Evolutionary conservation across 1,140 invertebrate species (phyloP), one percentile per base, ranked within the genome.

Genomic region (Bilobella aurantiaca): DNA sequence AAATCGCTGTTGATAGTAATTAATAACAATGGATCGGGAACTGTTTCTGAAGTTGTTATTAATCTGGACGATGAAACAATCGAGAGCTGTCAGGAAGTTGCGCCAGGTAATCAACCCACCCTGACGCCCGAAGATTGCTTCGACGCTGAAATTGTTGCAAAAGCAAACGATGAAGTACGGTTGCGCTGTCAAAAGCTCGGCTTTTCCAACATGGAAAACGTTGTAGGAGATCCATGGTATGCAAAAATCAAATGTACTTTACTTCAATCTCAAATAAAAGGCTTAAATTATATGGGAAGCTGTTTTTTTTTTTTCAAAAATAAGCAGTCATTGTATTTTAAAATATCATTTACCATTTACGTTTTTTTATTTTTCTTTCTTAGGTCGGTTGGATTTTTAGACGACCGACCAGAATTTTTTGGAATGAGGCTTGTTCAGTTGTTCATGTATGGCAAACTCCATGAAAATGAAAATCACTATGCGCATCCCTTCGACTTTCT

Each of bases 401-500:
- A 53, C 27, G 62, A 14, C 0, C 64, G 68, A 25, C 56, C 58
- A 25, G 70, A 72, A 57, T 69, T 72, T 28, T 65, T 67, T 57
- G 63, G 60, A 23, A 69, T 59, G 32, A 46, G 71, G 2, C 28
- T 73, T 3, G 68, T 73, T 5, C 68, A 69, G 30, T 37, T 73
- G 2, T 73, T 73, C 61, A 73, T 73, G 71, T 73, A 73, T 29
- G 56, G 42, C 3, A 31, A 68, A 8, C 56, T 64, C 23, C 69
- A 68, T 65, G 49, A 47, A 31, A 67, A 58, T 12, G 71, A 73
- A 37, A 73, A 73, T 56, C 71, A 73, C 46, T 73, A 73, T 62
- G 71, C 71, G 2, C 71, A 73, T 61, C 71, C 71, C 18, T 47
- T 73, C 25, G 47, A 67, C 28, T 73, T 73, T 53, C 63, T 73